Evolutionary conservation across 1,140 invertebrate species (phyloP).

Genomic region (Platyscapa corneri): DNA sequence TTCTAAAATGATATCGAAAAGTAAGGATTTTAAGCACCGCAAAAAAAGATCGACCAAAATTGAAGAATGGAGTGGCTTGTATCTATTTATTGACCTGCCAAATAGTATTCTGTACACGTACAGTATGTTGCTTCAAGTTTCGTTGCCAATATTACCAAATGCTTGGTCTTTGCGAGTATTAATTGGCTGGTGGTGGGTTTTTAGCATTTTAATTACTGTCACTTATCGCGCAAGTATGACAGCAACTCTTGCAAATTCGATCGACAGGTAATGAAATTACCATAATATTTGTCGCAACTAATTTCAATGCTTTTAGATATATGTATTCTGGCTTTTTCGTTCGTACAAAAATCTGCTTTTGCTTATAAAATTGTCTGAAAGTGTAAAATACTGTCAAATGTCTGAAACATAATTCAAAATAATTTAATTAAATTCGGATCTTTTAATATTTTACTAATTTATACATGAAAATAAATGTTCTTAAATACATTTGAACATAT

Average conservation of each 20-base stretch:
- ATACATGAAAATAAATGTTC: too few relatives aligned
- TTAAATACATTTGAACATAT: too few relatives aligned
- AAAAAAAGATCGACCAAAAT: conserved; percentile 59
- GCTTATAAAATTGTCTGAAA: too few relatives aligned
- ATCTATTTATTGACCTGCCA: conserved; percentile 81
- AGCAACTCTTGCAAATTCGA: conserved; percentile 85
- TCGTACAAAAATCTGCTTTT: too few relatives aligned
- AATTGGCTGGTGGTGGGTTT: conserved; percentile 90
- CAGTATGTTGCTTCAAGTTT: conserved; percentile 85
- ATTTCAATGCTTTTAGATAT: neutral
- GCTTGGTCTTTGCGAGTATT: conserved; percentile 85
- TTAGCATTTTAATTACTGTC: conserved; percentile 84
- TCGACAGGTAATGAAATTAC: conserved; percentile 74
- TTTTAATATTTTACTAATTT: too few relatives aligned
- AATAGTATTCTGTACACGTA: conserved; percentile 86
- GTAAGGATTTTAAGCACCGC: conserved; percentile 29
- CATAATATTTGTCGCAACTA: neutral
- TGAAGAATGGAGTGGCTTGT: conserved; percentile 72
- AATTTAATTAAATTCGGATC: too few relatives aligned
- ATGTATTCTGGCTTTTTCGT: too few relatives aligned
- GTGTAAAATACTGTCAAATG: too few relatives aligned
- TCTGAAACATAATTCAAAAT: too few relatives aligned
- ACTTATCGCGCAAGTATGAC: conserved; percentile 88
- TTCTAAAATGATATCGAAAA: conserved; percentile 11
- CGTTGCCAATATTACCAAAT: conserved; percentile 82